Evolutionary conservation across 2,797 vertebrate genomes (phyloP), one percentile per base, ranked within the genome.

Genomic region (Channallabes apus): DNA sequence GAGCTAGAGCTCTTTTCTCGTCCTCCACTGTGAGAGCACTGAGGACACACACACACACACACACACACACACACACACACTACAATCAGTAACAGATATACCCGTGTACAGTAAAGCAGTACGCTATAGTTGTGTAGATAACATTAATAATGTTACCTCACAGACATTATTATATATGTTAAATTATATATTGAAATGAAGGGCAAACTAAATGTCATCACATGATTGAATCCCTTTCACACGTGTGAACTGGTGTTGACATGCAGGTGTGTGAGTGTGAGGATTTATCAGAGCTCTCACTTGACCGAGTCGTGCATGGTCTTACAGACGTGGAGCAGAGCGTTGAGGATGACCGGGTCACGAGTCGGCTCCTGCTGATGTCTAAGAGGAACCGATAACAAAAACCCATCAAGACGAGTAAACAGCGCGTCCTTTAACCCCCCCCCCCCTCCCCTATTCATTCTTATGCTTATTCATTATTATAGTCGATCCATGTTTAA

Each of bases 281-380:
- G 38, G 22, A 27, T 6, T 73, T 7, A 15, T 51, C 59, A 18
- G 29, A 61, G 22, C 6, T 22, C 96, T 93, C 96, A 99, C 98
- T 99, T 99, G 85, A 99, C 98, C 4, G 98, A 99, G 90, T 99
- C 98, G 0, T 99, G 98, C 98, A 99, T 99, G 14, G 96, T 97
- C 94, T 99, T 99, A 93, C 98, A 99, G 91, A 99, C 94, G 6
- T 99, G 97, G 88, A 99, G 91, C 87, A 99, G 95, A 72, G 98
- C 97, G 3, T 99, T 99, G 82, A 99, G 97, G 84, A 99, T 99
- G 80, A 99, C 98, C 0, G 98, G 98, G 85, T 99, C 98, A 92
- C 97, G 97, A 1, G 98, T 99, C 3, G 95, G 89, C 87, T 99
- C 97, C 89, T 96, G 94, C 88, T 99, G 98, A 84, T 99, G 94